phyloP scores from a whole-genome alignment of 2,797 vertebrate species.

The Pitangus sulphuratus region DNA sequence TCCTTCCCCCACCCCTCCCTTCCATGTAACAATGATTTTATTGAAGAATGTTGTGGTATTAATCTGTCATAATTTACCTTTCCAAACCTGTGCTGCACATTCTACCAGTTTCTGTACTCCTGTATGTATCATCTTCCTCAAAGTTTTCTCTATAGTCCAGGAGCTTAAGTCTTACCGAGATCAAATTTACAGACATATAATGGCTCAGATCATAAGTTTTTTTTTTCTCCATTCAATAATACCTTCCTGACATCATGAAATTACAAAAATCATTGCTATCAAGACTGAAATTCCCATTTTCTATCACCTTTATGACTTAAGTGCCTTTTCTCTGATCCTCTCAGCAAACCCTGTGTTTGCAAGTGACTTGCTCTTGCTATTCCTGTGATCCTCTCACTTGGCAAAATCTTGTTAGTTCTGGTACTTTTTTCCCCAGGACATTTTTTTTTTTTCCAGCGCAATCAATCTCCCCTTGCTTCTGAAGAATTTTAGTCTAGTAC shows the following conservation, averaged over 20 bases:
- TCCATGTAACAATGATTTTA: background rate
- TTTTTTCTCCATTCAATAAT: background rate
- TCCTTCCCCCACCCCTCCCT: rapidly evolving
- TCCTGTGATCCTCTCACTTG: background rate
- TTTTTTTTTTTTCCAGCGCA: background rate
- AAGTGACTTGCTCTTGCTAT: background rate
- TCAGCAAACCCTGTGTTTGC: background rate
- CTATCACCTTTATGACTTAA: background rate
- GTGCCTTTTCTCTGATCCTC: background rate
- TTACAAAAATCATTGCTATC: background rate
- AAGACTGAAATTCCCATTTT: background rate
- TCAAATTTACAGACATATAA: background rate
- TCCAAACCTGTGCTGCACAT: background rate
- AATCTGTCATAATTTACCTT: background rate
- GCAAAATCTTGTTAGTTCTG: background rate
- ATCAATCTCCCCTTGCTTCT: background rate
- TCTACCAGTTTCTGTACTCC: background rate
- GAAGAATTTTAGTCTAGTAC: background rate
- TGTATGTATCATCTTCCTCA: background rate
- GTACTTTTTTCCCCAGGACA: background rate
- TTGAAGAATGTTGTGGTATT: background rate
- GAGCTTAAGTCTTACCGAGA: background rate
- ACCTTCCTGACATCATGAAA: background rate
- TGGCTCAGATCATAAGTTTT: background rate
- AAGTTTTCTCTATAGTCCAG: background rate